Conservation (phyloP, 2,113 vertebrate genomes). For the Cromileptes altivelis region DNA sequence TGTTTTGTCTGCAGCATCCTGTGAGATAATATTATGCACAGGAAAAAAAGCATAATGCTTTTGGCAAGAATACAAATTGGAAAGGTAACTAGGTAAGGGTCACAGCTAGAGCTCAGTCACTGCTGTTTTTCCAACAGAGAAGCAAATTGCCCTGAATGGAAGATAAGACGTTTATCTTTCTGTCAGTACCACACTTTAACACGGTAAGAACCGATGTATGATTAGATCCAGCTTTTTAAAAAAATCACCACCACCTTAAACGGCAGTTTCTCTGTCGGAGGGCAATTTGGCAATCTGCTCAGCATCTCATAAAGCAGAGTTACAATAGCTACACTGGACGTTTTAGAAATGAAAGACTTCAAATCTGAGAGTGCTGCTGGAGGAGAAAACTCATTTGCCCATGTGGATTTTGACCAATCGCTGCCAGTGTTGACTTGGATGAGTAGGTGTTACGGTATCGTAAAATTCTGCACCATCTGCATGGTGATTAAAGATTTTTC, state of each 20-base stretch:
- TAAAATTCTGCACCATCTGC: slow-evolving; percentile 46
- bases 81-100: slow-evolving; percentile 57
- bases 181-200: slow-evolving; percentile 33
- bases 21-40: slow-evolving; percentile 32
- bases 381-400: slow-evolving; percentile 48
- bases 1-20: slow-evolving; percentile 32
- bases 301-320: slow-evolving; percentile 55
- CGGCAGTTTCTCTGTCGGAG: slow-evolving; percentile 34
- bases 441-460: background rate
- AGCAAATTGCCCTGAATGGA: slow-evolving; percentile 47
- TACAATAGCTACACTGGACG: slow-evolving; percentile 1
- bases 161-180: slow-evolving; percentile 56
- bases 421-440: slow-evolving; percentile 1
- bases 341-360: slow-evolving; percentile 49
- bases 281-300: slow-evolving; percentile 56
- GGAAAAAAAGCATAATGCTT: slow-evolving; percentile 22
- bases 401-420: slow-evolving; percentile 43
- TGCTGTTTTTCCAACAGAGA: slow-evolving; percentile 47
- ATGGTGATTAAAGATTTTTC: slow-evolving; percentile 24
- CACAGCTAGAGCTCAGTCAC: slow-evolving; percentile 35
- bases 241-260: slow-evolving; percentile 37
- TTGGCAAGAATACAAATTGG: slow-evolving; percentile 45
- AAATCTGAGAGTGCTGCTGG: slow-evolving; percentile 10
- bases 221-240: slow-evolving; percentile 47
- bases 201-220: slow-evolving; percentile 17